A percentile compares a stretch with the other conserved stretches of the same genome.
Conservation (phyloP, 2,888 invertebrate genomes). For the Thumatha senex region DNA sequence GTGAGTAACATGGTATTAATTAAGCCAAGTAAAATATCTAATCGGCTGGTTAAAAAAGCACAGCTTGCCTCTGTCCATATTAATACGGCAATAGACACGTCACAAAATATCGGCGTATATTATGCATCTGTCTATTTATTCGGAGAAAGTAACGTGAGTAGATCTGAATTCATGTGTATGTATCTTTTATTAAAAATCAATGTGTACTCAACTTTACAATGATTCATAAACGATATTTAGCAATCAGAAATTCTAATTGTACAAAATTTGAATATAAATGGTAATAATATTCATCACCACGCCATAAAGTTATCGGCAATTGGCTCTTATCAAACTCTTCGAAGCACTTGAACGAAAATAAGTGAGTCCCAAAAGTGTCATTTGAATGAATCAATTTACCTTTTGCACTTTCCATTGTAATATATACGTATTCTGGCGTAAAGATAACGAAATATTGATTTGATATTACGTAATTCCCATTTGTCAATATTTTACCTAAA, state of each 20-base stretch:
- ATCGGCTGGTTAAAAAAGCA: no score
- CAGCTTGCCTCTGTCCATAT: no score
- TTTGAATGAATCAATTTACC: constrained; percentile 14
- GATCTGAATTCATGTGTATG: no score
- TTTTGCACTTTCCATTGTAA: constrained; percentile 9
- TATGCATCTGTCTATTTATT: no score
- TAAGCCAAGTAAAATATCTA: no score
- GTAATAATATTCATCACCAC: constrained; percentile 7
- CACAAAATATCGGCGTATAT: no score
- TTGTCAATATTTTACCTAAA: not conserved
- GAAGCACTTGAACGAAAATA: constrained; percentile 9
- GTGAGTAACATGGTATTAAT: no score
- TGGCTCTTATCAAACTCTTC: constrained; percentile 9
- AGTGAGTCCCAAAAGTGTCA: constrained; percentile 11
- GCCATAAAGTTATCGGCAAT: constrained; percentile 5
- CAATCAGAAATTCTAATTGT: not conserved
- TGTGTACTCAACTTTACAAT: not conserved
- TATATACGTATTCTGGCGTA: constrained; percentile 1
- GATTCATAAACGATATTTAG: not conserved
- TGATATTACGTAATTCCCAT: not conserved
- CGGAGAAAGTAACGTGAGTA: no score
- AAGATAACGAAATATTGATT: constrained; percentile 6
- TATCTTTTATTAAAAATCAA: no score
- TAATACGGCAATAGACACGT: no score
- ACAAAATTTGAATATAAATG: not conserved